Conservation (phyloP, 2,113 vertebrate species). For the Peromyscus maniculatus region DNA sequence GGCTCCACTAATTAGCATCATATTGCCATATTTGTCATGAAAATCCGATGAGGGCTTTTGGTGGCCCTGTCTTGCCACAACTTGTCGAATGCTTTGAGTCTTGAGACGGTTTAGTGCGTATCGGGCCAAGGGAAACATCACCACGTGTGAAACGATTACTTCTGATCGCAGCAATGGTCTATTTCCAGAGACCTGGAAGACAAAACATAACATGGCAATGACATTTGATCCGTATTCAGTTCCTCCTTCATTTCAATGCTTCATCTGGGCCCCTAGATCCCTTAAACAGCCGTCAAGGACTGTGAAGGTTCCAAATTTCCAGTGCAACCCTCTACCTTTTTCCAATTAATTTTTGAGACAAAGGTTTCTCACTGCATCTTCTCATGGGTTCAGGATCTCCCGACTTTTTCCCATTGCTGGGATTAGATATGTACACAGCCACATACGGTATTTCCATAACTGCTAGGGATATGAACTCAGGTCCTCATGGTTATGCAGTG, state of each 20-base stretch:
- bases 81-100: constrained; percentile 33
- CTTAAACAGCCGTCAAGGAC: not conserved
- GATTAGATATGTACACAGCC: not conserved
- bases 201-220: not conserved
- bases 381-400: not conserved
- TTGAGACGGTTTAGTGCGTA: constrained; percentile 30
- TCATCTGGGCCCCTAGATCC: not conserved
- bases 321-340: not conserved
- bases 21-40: constrained; percentile 75
- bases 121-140: constrained; percentile 71
- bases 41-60: constrained; percentile 45
- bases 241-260: not conserved
- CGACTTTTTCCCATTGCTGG: not conserved
- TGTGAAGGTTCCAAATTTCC: not conserved
- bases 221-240: not conserved
- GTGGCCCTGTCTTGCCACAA: constrained; percentile 27
- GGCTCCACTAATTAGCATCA: constrained; percentile 22
- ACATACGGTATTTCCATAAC: not conserved
- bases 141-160: not conserved
- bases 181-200: constrained; percentile 59
- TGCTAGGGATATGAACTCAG: not conserved
- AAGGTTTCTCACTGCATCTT: not conserved
- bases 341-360: not conserved
- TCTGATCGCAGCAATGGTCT: constrained; percentile 2
- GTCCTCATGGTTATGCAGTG: not conserved